phyloP scores from a whole-genome alignment of 2,888 invertebrate species.

The Lithophane ornitopus region DNA sequence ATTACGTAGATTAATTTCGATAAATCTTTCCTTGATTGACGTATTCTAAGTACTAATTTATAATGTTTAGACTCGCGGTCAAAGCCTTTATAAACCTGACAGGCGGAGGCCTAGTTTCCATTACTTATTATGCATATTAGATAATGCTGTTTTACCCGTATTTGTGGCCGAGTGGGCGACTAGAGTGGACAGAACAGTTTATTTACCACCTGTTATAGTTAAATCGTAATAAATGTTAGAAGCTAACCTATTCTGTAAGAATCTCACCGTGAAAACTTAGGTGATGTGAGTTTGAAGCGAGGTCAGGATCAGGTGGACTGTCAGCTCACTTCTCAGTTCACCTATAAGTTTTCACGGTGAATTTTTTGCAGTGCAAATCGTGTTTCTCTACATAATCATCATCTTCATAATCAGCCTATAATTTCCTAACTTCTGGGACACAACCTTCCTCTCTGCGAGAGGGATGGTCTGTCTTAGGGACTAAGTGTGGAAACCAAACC shows the following conservation, averaged over 20 bases:
- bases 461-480: no score
- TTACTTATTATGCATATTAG: constrained; percentile 55
- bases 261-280: neutral
- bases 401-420: no score
- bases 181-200: constrained; percentile 18
- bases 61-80: constrained; percentile 20
- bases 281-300: neutral
- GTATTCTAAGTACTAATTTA: constrained; percentile 7
- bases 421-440: no score
- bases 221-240: neutral
- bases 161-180: constrained; percentile 46
- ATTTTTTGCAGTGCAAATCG: no score
- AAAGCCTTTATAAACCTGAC: constrained; percentile 38
- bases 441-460: no score
- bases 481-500: no score
- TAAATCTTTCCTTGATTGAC: constrained; percentile 29
- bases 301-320: neutral
- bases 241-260: neutral
- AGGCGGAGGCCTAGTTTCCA: constrained; percentile 52
- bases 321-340: no score
- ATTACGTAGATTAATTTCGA: neutral
- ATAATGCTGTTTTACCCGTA: constrained; percentile 48
- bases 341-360: no score
- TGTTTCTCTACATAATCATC: no score
- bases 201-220: constrained; percentile 54